Evolutionary conservation across 2,888 invertebrate species (phyloP).

Genomic region (Myopa tessellatipennis): DNA sequence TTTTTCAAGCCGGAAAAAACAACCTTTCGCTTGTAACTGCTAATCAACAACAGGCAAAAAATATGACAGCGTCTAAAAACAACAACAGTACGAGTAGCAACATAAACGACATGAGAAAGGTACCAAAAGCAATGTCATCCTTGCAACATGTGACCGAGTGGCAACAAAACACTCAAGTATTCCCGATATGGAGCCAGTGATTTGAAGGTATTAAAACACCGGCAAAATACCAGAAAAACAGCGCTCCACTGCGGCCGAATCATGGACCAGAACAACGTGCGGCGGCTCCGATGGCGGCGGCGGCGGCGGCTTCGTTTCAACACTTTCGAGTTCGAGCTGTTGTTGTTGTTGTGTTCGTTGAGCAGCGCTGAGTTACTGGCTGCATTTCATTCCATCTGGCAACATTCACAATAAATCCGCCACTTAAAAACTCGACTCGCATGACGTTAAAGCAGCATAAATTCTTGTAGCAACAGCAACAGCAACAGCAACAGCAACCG

Average conservation of each 20-base stretch:
- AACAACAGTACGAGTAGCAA: neutral
- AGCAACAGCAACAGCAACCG: neutral
- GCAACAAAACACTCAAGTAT: neutral
- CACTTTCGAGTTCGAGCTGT: neutral
- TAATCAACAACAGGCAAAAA: no score
- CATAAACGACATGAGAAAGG: neutral
- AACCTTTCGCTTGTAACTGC: no score
- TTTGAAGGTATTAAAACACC: neutral
- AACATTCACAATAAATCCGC: slow-evolving; percentile 23
- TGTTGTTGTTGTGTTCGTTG: neutral
- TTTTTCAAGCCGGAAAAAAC: no score
- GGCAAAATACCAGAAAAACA: neutral
- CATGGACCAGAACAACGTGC: slow-evolving; percentile 3
- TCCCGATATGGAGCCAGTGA: neutral
- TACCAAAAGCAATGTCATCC: neutral
- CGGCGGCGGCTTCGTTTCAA: slow-evolving; percentile 30
- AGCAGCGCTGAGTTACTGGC: neutral
- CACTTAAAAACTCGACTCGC: slow-evolving; percentile 35
- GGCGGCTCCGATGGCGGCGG: no score
- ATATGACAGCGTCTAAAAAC: neutral
- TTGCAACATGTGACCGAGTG: neutral
- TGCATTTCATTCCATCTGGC: slow-evolving; percentile 23
- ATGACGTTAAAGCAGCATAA: neutral
- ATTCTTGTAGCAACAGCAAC: neutral
- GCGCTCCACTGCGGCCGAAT: neutral